These are phyloP conservation scores for Cryptotermes secundus DNA, from an alignment of 1,140 invertebrate species.

Conservation along the genomic window DNA sequence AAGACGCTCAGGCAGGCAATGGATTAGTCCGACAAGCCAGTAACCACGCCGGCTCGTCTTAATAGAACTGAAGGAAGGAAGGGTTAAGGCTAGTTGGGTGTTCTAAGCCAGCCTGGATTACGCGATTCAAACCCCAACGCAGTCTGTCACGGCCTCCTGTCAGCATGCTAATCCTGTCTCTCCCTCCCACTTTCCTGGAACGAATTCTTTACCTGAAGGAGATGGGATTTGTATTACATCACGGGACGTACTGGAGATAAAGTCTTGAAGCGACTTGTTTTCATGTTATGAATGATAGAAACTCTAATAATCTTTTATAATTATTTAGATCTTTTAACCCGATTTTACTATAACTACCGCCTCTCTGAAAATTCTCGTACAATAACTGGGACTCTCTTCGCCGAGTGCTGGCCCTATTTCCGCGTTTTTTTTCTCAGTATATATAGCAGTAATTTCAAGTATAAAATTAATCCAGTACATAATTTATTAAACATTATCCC, in stretches of 20 bases:
- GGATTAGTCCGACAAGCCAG: constrained; percentile 1
- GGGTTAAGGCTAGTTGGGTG: constrained; percentile 4
- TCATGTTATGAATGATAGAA: neutral
- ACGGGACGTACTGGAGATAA: neutral
- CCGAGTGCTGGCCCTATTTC: too few species aligned
- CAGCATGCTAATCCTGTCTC: neutral
- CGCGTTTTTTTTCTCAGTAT: too few species aligned
- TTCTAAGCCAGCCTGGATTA: constrained; percentile 14
- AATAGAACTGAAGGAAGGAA: neutral
- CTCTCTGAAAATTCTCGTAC: too few species aligned
- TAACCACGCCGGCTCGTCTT: neutral
- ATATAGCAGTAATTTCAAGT: too few species aligned
- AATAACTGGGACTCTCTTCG: too few species aligned
- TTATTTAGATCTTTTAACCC: neutral
- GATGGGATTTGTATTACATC: too few species aligned
- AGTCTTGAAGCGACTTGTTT: neutral
- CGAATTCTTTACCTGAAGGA: neutral
- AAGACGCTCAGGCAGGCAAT: neutral
- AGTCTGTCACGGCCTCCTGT: neutral
- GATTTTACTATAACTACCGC: too few species aligned
- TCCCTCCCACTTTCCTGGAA: neutral
- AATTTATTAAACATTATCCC: too few species aligned
- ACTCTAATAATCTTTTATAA: neutral
- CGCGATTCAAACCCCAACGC: neutral
- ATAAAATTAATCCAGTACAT: too few species aligned